Evolutionary conservation across 2,888 invertebrate species (phyloP).

Genomic region (Oligia latruncula): DNA sequence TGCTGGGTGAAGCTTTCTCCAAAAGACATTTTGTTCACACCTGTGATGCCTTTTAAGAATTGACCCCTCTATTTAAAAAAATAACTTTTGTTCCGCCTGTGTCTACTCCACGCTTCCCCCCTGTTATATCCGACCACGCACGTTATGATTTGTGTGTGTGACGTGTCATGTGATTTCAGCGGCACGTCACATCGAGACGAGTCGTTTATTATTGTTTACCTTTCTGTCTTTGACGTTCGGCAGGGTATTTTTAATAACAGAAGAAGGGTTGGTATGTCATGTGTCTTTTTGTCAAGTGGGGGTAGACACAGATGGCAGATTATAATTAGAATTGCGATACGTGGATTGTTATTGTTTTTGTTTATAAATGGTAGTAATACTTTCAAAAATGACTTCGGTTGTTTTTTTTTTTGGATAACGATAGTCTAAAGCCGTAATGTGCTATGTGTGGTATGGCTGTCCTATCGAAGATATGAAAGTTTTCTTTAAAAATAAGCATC

Average conservation of each 20-base stretch:
- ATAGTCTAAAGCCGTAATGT: no score
- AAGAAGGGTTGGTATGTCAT: constrained; percentile 35
- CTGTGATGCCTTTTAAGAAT: no score
- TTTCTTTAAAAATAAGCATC: no score
- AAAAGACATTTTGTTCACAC: no score
- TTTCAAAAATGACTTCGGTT: not conserved
- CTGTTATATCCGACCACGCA: not conserved
- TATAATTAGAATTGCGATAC: constrained; percentile 22
- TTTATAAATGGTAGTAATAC: not conserved
- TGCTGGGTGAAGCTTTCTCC: no score
- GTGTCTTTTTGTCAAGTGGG: constrained; percentile 31
- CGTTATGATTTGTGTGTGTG: constrained; percentile 37
- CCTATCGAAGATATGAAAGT: no score
- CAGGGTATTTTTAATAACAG: constrained; percentile 65
- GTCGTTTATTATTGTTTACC: constrained; percentile 84
- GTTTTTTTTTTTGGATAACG: no score
- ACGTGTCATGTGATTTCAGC: constrained; percentile 85
- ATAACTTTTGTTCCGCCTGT: not conserved
- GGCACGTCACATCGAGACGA: constrained; percentile 82
- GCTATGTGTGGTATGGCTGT: no score
- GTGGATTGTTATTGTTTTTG: not conserved
- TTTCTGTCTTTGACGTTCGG: constrained; percentile 67
- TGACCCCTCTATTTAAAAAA: no score
- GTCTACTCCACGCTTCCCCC: not conserved
- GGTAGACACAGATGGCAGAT: constrained; percentile 12